Base-by-base conservation (phyloP, 2,113 vertebrate species). In the Hemiscyllium ocellatum region DNA sequence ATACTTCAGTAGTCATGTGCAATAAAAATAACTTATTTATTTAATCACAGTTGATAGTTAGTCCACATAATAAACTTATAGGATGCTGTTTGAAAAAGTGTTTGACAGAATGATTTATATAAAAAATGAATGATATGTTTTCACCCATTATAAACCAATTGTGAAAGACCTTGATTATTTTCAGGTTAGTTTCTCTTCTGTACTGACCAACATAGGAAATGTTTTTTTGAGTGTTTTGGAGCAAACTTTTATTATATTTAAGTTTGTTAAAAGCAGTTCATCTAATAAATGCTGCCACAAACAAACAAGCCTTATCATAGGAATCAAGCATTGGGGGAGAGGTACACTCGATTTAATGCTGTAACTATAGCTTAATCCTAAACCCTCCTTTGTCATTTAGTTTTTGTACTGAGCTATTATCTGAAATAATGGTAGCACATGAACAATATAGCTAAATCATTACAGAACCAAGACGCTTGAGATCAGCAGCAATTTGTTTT, bases 1-100 rank as follows among this genome's bases (percentile, higher is more conserved):
- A 66, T 7, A 93, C 20, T 20, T 66, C 22, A 2, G n/a, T n/a
- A 10, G 50, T 66, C 89, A 66, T 33, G 1, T 93, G n/a, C 37
- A 93, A 83, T n/a, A 66, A 93, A 66, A 93, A 65, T 17, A 52
- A n/a, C 10, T 91, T 91, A 91, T 19, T 83, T 66, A 66, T 91
- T n/a, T 3, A 52, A 87, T 26, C 42, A 26, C 20, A 20, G 56
- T 91, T 66, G 66, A 93, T 22, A n/a, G 22, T 33, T 19, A 2
- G 61, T 1, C 29, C 65, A 65, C 24, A 33, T 65, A 66, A 93
- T 37, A 93, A 66, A 91, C 65, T 47, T 33, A 66, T 6, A 37
- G 89, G 37, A 68, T 83, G 61, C 15, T 8, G 37, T 20, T 33
- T 83, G 17, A 42, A 20, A 76, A 20, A 19, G 5, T 8, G 37